Percentiles rank a stretch among this genome's conserved stretches.
Evolutionary conservation across 2,888 invertebrate species (phyloP).

Genomic region (Gandaritis pyraliata): DNA sequence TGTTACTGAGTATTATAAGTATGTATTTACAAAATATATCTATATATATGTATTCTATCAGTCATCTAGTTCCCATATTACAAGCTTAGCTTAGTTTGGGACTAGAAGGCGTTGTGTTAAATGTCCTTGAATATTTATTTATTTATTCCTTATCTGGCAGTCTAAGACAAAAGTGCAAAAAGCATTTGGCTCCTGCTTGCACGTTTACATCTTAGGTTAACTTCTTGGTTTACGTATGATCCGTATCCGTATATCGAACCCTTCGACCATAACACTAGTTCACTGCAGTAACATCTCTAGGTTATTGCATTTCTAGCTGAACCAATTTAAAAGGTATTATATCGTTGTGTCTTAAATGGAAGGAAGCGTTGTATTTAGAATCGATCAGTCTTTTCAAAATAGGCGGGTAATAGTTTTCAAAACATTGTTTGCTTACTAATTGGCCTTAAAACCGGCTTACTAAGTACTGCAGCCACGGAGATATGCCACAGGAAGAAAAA

Average conservation of each 20-base stretch:
- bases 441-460: background rate
- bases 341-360: conserved; percentile 39
- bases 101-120: too few species aligned
- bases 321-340: conserved; percentile 44
- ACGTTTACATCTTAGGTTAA: too few species aligned
- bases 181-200: too few species aligned
- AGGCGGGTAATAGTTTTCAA: conserved; percentile 38
- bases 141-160: too few species aligned
- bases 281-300: conserved; percentile 39
- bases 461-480: background rate
- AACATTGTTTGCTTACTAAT: background rate
- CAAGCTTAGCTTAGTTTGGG: too few species aligned
- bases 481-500: background rate
- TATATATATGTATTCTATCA: too few species aligned
- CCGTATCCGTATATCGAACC: conserved; percentile 9
- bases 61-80: too few species aligned
- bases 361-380: conserved; percentile 34
- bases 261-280: conserved; percentile 15
- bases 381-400: conserved; percentile 41
- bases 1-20: too few species aligned
- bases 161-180: too few species aligned
- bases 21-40: too few species aligned
- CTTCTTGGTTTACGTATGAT: background rate
- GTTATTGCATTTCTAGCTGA: conserved; percentile 44
- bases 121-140: too few species aligned